Base-by-base conservation (phyloP, 2,888 invertebrate genomes). In the Cheilosia pagana region DNA sequence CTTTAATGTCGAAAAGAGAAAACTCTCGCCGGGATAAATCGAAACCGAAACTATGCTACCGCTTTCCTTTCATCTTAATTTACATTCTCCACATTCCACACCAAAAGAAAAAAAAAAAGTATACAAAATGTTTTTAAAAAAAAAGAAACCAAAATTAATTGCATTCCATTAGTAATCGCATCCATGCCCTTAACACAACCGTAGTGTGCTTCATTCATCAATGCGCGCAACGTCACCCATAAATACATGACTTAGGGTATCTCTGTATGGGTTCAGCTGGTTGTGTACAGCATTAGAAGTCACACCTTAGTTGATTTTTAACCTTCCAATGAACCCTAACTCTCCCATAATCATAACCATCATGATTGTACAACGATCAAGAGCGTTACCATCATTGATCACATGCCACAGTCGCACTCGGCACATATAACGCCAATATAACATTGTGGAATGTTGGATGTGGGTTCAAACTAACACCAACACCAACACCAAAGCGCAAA, bases 291-390 rank as follows among this genome's bases (percentile, higher is more conserved):
- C 65, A 75, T 83, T 74, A 81, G 72, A 85, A 81, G 81, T 85
- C 81, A 71, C 85, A 81, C 85, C 81, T 81, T 76, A 85, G 85
- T 85, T 85, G 81, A 85, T 85, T 75, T 85, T 71, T 85, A 85
- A 85, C 85, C 85, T 85, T 85, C 67, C 85, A 85, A 67, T 85
- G 85, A 85, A 85, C 85, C 85, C 81, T 81, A 81, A 71, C 75
- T 81, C 48, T 70, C 63, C 63, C 60, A 59, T 45, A 62, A 35
- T 59, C 63, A 43, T 60, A 52, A 67, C 57, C 60, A 71, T 71
- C 60, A 60, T 67, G 21, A 81, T 81, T 41, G 31, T 57, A 43
- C 59, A 57, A 39, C 68, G 75, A 85, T 79, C 65, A 79, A 60
- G 65, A 85, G 79, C 55, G 71, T 85, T 79, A 79, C 79, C 79